Evolutionary conservation across 2,797 vertebrate species (phyloP).

Genomic region (Ceyx erithaca): DNA sequence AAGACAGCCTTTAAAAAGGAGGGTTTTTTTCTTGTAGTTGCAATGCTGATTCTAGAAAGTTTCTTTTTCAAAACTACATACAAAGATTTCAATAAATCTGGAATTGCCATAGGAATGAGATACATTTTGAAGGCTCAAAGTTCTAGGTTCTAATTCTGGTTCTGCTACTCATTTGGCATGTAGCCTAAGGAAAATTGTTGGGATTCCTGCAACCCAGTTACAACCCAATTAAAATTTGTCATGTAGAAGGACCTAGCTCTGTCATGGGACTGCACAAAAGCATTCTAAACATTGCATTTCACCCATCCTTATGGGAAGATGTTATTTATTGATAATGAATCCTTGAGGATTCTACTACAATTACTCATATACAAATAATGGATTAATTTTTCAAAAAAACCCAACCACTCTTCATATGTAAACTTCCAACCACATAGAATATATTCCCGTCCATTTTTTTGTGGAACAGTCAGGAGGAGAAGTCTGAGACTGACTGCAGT

Average conservation of each 20-base stretch:
- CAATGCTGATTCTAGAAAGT: neutral
- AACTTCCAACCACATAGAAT: neutral
- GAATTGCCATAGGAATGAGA: neutral
- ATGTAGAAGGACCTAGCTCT: slow-evolving; percentile 41
- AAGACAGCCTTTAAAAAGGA: neutral
- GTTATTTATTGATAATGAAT: neutral
- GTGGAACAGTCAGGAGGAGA: neutral
- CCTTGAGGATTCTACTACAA: neutral
- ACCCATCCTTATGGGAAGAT: neutral
- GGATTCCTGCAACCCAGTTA: neutral
- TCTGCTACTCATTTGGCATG: neutral
- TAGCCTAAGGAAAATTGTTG: neutral
- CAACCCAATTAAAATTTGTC: slow-evolving; percentile 60
- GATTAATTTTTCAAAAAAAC: neutral
- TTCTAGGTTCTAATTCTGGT: neutral
- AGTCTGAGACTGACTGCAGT: neutral
- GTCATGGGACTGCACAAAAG: neutral
- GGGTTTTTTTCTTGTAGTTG: neutral
- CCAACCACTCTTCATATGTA: neutral
- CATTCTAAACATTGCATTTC: neutral
- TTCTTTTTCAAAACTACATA: neutral
- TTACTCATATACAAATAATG: neutral
- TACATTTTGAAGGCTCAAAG: neutral
- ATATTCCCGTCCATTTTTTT: neutral
- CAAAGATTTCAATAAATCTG: neutral